Evolutionary conservation across 1,140 invertebrate species (phyloP).

Genomic region (Eurosta solidaginis): DNA sequence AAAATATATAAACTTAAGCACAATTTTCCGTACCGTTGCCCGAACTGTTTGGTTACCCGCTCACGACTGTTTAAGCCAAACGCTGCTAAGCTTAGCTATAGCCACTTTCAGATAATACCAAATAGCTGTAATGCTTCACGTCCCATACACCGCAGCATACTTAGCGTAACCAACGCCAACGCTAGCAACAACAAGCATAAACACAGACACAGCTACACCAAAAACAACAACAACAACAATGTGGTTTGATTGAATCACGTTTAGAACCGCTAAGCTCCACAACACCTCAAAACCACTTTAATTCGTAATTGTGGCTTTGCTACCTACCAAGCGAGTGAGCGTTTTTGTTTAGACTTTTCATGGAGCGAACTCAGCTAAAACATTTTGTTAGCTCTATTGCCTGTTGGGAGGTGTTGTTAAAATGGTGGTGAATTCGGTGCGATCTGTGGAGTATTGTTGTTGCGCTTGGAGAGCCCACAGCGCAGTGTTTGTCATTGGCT

Average conservation of each 20-base stretch:
- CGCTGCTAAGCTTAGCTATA: conserved; percentile 12
- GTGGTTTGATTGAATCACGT: background rate
- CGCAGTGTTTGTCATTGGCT: background rate
- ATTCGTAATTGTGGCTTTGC: background rate
- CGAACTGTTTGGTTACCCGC: conserved; percentile 36
- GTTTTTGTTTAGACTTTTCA: conserved; percentile 12
- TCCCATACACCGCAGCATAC: background rate
- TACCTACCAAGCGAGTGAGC: background rate
- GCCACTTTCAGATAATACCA: conserved; percentile 9
- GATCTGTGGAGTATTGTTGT: too few species aligned
- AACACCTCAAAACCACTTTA: conserved; percentile 1
- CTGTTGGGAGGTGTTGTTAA: background rate
- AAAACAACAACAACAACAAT: background rate
- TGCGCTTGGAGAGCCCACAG: background rate
- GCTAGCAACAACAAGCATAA: background rate
- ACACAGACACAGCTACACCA: background rate
- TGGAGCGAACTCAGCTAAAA: background rate
- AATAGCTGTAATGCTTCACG: background rate
- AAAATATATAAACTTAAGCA: background rate
- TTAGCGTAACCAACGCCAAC: background rate
- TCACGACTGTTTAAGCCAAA: conserved; percentile 36
- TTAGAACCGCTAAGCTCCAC: background rate
- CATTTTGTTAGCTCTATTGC: background rate
- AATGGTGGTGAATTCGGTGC: background rate
- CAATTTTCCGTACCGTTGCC: conserved; percentile 34